These are phyloP conservation scores for Capromys pilorides DNA, from an alignment of 2,797 vertebrate genomes.

Conservation along the genomic window DNA sequence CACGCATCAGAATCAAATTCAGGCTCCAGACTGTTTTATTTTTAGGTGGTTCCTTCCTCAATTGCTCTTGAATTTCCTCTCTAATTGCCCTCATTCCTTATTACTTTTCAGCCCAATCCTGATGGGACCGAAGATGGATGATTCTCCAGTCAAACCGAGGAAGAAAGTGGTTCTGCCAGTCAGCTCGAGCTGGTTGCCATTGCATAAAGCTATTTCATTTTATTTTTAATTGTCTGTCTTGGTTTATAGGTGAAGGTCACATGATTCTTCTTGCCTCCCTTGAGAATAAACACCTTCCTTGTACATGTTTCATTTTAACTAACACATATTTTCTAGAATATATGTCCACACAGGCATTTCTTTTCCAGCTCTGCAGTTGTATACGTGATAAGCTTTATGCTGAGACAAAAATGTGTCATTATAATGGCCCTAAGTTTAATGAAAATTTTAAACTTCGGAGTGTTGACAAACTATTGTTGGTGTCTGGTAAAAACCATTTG, in stretches of 20 bases:
- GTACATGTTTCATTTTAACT: conserved; percentile 34
- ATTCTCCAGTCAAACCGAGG: conserved; percentile 63
- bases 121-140: conserved; percentile 72
- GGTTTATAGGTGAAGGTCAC: conserved; percentile 50
- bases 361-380: conserved; percentile 56
- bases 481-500: background rate
- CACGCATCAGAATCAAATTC: background rate
- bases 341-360: background rate
- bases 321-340: background rate
- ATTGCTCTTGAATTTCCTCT: conserved; percentile 31
- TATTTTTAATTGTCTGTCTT: conserved; percentile 43
- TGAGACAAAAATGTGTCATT: background rate
- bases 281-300: conserved; percentile 38
- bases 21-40: conserved; percentile 29
- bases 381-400: background rate
- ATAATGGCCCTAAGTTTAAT: background rate
- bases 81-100: conserved; percentile 70
- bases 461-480: background rate
- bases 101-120: conserved; percentile 73
- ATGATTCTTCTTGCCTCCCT: background rate
- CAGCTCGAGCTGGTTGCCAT: conserved; percentile 49
- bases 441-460: conserved; percentile 28
- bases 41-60: conserved; percentile 46
- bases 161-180: conserved; percentile 54
- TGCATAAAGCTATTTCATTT: conserved; percentile 6